Evolutionary conservation across 2,113 vertebrate species (phyloP).

Genomic region (Balaeniceps rex): DNA sequence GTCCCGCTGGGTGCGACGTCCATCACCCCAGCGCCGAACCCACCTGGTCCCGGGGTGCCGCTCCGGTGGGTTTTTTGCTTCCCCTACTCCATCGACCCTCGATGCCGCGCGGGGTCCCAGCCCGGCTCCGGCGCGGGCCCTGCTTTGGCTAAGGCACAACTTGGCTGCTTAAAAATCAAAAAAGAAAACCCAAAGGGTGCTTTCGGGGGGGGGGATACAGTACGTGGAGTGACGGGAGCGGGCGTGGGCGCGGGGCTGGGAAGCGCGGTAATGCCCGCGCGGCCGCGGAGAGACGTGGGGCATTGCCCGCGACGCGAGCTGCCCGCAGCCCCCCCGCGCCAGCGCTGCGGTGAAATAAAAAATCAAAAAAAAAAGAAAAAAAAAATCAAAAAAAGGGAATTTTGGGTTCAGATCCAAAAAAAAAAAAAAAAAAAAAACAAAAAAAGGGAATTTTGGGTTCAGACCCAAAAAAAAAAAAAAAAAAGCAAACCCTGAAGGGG

Average conservation of each 20-base stretch:
- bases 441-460: not conserved
- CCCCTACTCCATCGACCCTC: not conserved
- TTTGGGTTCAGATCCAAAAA: not conserved
- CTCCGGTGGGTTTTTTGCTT: not conserved
- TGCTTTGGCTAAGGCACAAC: not conserved
- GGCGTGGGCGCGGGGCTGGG: not conserved
- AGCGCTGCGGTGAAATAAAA: not conserved
- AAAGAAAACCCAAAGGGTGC: not conserved
- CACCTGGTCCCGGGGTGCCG: not conserved
- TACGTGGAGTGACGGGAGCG: not conserved
- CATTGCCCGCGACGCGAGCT: not conserved
- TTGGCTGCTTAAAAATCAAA: not conserved
- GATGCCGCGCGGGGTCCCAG: not conserved
- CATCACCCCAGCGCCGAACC: not conserved
- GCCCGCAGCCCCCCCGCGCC: not conserved
- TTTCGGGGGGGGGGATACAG: not conserved
- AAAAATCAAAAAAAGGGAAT: not conserved
- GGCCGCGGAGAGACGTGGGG: not conserved
- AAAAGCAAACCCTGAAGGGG: not conserved
- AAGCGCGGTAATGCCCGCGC: not conserved
- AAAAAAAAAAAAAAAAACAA: not conserved
- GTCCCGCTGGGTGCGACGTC: not conserved
- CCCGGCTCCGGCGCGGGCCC: not conserved
- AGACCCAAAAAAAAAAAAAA: not conserved
- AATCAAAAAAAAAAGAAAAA: no score